These are phyloP conservation scores for Drosophila takahashii DNA, from an alignment of 1,140 invertebrate genomes.

Conservation along the genomic window DNA sequence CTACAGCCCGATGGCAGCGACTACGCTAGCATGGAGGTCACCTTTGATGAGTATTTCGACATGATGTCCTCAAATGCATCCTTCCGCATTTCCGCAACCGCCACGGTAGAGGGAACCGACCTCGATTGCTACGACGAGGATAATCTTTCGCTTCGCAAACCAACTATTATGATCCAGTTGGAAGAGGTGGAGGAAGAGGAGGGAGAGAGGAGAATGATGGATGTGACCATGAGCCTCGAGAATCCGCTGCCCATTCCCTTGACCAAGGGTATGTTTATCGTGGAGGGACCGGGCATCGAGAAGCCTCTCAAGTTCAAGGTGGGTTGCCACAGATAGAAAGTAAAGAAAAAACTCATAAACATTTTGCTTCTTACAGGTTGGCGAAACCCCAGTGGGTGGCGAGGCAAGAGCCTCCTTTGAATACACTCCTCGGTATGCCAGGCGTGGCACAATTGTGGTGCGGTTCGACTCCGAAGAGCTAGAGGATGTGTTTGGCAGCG, in stretches of 20 bases:
- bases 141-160: slow-evolving; percentile 94
- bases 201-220: no score
- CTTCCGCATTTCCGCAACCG: slow-evolving; percentile 94
- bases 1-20: slow-evolving; percentile 88
- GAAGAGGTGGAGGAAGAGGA: slow-evolving; percentile 86
- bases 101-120: slow-evolving; percentile 91
- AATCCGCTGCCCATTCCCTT: slow-evolving; percentile 93
- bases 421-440: slow-evolving; percentile 89
- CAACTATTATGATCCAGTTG: slow-evolving; percentile 92
- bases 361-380: slow-evolving; percentile 44
- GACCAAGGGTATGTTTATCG: slow-evolving; percentile 90
- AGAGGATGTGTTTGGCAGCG: slow-evolving; percentile 92
- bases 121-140: slow-evolving; percentile 96
- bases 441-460: slow-evolving; percentile 90
- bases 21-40: slow-evolving; percentile 89
- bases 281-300: slow-evolving; percentile 92
- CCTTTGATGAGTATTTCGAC: slow-evolving; percentile 92
- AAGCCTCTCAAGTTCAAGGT: slow-evolving; percentile 90
- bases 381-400: slow-evolving; percentile 87
- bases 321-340: neutral
- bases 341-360: neutral
- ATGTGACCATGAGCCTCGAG: slow-evolving; percentile 89
- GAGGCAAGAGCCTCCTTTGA: slow-evolving; percentile 89
- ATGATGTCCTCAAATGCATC: slow-evolving; percentile 91
- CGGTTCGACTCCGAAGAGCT: slow-evolving; percentile 93